phyloP scores from a whole-genome alignment of 2,113 vertebrate genomes.

The Gobiocypris rarus region DNA sequence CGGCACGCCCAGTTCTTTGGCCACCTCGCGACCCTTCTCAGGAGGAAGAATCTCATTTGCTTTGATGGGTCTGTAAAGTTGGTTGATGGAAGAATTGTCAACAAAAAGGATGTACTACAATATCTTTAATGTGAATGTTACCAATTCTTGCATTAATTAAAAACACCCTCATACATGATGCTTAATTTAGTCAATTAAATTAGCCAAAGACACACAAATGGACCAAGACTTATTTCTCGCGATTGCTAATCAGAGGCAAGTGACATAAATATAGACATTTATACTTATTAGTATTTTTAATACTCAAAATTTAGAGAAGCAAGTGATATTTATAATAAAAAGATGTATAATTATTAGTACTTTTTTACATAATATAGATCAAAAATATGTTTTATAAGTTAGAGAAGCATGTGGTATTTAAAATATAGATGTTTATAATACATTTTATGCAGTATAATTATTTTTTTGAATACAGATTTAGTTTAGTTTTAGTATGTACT shows the following conservation, averaged over 20 bases:
- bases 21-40: slow-evolving; percentile 84
- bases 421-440: not conserved
- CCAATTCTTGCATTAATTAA: not conserved
- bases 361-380: not conserved
- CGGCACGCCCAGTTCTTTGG: slow-evolving; percentile 85
- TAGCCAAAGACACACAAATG: not conserved
- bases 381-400: not conserved
- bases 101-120: not conserved
- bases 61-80: slow-evolving; percentile 79
- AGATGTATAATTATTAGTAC: not conserved
- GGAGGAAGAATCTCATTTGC: slow-evolving; percentile 86
- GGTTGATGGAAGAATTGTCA: not conserved
- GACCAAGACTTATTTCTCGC: no score
- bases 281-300: not conserved
- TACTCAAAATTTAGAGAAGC: not conserved
- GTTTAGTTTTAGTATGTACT: no score
- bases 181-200: not conserved
- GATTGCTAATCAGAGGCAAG: no score
- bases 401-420: not conserved
- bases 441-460: no score
- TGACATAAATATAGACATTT: no score
- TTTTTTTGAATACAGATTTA: no score
- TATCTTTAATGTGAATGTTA: not conserved
- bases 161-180: not conserved
- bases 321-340: not conserved